These are phyloP conservation scores for Gopherus flavomarginatus DNA, from an alignment of 2,113 vertebrate genomes.

Conservation along the genomic window DNA sequence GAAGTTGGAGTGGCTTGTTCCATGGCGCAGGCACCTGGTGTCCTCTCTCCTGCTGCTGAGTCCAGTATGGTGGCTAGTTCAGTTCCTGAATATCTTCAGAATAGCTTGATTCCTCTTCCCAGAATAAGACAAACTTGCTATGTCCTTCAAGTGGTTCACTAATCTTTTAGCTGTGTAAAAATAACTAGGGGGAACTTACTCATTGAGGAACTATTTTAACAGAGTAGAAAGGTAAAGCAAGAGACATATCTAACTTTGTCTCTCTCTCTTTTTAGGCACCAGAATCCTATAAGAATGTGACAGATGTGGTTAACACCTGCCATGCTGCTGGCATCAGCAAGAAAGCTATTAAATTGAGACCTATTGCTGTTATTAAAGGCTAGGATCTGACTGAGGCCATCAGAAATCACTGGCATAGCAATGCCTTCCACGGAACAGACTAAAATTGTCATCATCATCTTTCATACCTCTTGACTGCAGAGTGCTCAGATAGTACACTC, in stretches of 20 bases:
- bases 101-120: background rate
- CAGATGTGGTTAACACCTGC: constrained; percentile 96
- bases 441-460: constrained; percentile 27
- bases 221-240: background rate
- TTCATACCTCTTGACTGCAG: constrained; percentile 24
- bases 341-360: constrained; percentile 97
- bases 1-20: background rate
- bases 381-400: constrained; percentile 63
- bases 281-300: constrained; percentile 98
- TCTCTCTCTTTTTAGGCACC: constrained; percentile 83
- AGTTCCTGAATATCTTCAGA: background rate
- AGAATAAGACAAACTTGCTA: background rate
- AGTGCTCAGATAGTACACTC: constrained; percentile 22
- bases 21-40: background rate
- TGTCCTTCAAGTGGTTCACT: background rate
- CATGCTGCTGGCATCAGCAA: constrained; percentile 97
- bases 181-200: background rate
- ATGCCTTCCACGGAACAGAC: constrained; percentile 43
- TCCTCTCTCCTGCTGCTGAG: background rate
- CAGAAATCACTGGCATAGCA: fast-evolving
- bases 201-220: background rate
- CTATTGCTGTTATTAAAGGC: constrained; percentile 98
- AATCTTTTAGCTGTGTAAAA: background rate
- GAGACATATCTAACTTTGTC: constrained; percentile 10
- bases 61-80: background rate